Percentiles rank a stretch among this genome's conserved stretches.
These are phyloP conservation scores for Cromileptes altivelis DNA, from an alignment of 2,113 vertebrate species.

Conservation along the genomic window DNA sequence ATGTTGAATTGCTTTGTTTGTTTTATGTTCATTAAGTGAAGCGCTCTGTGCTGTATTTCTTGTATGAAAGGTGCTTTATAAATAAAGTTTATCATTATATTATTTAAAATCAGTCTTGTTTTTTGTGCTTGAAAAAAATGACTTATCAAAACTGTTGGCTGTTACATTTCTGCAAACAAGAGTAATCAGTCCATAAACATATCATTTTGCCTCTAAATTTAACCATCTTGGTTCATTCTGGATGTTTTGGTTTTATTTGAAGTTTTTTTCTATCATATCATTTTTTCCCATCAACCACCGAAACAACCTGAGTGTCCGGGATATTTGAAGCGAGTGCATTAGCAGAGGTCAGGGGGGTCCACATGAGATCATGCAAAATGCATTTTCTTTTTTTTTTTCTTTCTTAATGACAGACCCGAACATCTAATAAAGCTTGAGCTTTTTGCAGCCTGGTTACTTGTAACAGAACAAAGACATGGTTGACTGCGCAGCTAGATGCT, in stretches of 20 bases:
- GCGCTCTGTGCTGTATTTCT: no score
- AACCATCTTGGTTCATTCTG: background rate
- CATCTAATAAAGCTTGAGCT: background rate
- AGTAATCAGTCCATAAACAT: background rate
- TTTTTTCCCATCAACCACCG: background rate
- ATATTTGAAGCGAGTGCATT: background rate
- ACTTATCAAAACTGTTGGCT: background rate
- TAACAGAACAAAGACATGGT: constrained; percentile 16
- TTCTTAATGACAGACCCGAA: background rate
- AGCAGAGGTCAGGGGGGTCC: background rate
- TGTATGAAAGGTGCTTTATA: no score
- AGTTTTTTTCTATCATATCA: background rate
- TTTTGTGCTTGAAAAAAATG: background rate
- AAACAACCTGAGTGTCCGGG: background rate
- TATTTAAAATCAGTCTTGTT: background rate
- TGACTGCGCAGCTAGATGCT: background rate
- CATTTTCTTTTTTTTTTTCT: background rate
- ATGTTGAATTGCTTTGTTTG: no score
- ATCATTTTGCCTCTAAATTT: background rate
- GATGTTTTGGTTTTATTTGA: background rate
- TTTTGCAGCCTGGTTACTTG: background rate
- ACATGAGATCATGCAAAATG: background rate
- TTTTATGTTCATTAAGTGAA: no score
- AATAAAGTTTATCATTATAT: no score
- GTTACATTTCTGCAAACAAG: background rate